Evolutionary conservation across 2,888 invertebrate species (phyloP).

Genomic region (Agapostemon virescens): DNA sequence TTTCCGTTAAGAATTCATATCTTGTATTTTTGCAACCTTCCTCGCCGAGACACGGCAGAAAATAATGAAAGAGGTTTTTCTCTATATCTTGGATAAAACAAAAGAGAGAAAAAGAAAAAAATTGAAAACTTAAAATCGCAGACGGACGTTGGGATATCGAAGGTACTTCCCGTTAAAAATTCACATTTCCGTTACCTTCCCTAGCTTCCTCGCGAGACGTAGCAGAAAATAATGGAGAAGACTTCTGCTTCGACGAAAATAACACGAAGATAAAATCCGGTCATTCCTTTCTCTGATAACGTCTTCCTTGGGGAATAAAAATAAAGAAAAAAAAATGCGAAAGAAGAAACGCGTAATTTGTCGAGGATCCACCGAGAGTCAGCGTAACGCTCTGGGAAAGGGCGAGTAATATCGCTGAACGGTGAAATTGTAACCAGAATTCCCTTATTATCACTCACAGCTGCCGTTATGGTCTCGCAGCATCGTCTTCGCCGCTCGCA

Average conservation of each 20-base stretch:
- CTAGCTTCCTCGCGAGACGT: too few relatives aligned
- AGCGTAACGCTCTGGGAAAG: background rate
- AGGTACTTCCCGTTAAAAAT: too few relatives aligned
- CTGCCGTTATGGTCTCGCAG: background rate
- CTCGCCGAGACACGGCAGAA: background rate
- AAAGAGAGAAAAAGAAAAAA: too few relatives aligned
- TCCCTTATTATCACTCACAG: slow-evolving; percentile 20
- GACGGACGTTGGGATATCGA: too few relatives aligned
- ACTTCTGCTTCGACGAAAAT: background rate
- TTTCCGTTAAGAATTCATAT: background rate
- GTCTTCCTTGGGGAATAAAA: background rate
- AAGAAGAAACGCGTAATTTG: background rate
- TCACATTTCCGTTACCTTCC: too few relatives aligned
- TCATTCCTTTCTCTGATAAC: background rate
- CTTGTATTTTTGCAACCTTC: background rate
- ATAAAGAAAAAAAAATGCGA: too few relatives aligned
- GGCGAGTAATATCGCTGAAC: background rate
- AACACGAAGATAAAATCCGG: background rate
- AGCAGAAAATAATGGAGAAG: background rate
- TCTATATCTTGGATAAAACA: too few relatives aligned
- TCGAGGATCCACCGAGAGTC: background rate
- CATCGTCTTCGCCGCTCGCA: slow-evolving; percentile 2
- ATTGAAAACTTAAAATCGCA: too few relatives aligned
- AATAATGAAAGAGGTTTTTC: too few relatives aligned
- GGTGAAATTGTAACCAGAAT: slow-evolving; percentile 10